Evolutionary conservation across 2,797 vertebrate species (phyloP), one percentile per base, ranked within the genome.

Genomic region (Malurus leucopterus): DNA sequence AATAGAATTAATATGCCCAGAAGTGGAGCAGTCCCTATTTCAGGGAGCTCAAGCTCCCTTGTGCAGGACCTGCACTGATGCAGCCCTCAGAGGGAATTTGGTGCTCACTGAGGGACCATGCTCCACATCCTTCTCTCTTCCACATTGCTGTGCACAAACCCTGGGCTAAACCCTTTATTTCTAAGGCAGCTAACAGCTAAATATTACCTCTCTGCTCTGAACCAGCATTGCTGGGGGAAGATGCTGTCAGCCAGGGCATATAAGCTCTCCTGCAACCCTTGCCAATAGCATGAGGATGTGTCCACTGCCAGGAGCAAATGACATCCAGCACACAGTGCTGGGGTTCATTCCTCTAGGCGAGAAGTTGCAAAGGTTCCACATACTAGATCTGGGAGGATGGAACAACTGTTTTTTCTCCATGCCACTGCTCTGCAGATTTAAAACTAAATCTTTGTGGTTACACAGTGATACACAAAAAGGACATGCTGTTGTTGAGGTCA

Each of bases 181-280:
- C 36, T 51, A 43, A 81, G 67, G 64, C 83, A 93, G 16, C 9
- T 27, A 43, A 17, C 10, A 59, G 50, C 38, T 50, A 67, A 93
- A 90, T 59, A 73, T 49, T 87, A 72, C 51, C 27, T 84, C 79
- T 77, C 59, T 90, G 8, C 55, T 85, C 21, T 59, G 62, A 88
- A 51, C 15, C 46, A 70, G 34, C 61, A 65, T 21, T 50, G 36
- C 63, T 9, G 12, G 65, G 44, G 84, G 91, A 75, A 81, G 77
- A 63, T 70, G n/a, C 63, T 87, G 86, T 65, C 11, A 49, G 58
- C 44, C 77, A 71, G 50, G 8, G 8, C 5, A 19, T 32, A 41
- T 46, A 62, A 81, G 15, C 29, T 21, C 19, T 36, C 32, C 50
- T 86, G 55, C 65, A 88, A 19, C 36, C 41, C 36, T 68, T 76